These are phyloP conservation scores for Sardinella longiceps DNA, from an alignment of 2,797 vertebrate genomes.

Conservation along the genomic window DNA sequence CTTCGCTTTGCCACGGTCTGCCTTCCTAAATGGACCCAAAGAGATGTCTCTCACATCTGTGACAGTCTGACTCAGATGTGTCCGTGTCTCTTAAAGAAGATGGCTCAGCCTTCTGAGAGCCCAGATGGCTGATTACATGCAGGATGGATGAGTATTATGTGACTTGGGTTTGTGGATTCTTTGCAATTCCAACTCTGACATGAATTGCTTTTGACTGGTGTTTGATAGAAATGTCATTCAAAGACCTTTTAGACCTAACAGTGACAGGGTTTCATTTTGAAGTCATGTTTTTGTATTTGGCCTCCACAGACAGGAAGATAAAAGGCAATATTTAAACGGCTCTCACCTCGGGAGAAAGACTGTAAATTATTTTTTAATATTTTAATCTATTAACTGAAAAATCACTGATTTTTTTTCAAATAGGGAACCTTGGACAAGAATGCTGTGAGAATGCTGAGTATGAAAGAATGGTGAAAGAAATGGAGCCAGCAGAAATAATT, in stretches of 20 bases:
- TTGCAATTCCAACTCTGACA: not conserved
- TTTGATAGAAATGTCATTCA: slow-evolving; percentile 14
- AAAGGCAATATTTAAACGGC: not conserved
- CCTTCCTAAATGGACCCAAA: not conserved
- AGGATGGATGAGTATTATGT: not conserved
- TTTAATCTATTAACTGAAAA: not conserved
- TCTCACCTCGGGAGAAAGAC: not conserved
- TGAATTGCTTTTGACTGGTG: slow-evolving; percentile 14
- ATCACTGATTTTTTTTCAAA: not conserved
- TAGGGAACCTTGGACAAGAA: not conserved
- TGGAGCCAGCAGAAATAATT: not conserved
- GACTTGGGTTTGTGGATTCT: not conserved
- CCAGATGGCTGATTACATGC: slow-evolving; percentile 1
- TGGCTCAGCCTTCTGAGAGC: not conserved
- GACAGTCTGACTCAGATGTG: not conserved
- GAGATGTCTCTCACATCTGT: not conserved
- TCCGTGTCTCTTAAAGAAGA: slow-evolving; percentile 1
- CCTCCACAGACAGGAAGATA: not conserved
- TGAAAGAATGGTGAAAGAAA: not conserved
- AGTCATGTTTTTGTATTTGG: not conserved
- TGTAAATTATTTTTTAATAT: not conserved
- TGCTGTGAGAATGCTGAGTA: not conserved
- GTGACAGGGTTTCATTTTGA: not conserved
- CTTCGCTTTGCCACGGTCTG: too few relatives aligned
- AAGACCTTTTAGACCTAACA: not conserved